Percentiles rank a stretch among this genome's conserved stretches.
phyloP scores from a whole-genome alignment of 2,888 invertebrate genomes.

The Lochmaea crataegi region DNA sequence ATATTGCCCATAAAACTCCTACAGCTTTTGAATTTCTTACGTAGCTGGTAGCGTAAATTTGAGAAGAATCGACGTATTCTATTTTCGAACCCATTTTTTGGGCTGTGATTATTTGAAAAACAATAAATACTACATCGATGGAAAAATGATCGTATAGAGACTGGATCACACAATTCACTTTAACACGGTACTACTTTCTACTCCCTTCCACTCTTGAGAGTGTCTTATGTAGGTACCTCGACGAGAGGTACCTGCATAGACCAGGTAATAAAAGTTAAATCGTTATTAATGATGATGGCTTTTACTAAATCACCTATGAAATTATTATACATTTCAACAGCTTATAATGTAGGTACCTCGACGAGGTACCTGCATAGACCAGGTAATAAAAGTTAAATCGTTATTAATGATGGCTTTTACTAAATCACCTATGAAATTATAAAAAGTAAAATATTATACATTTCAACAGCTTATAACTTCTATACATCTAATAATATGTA shows the following conservation, averaged over 20 bases:
- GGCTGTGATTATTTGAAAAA: conserved; percentile 7
- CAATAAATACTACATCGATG: conserved; percentile 18
- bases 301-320: too few species aligned
- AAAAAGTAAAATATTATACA: too few species aligned
- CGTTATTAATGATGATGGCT: background rate
- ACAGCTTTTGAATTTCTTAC: conserved; percentile 94
- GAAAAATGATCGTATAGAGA: conserved; percentile 22
- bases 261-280: background rate
- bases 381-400: background rate
- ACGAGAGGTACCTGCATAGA: conserved; percentile 8
- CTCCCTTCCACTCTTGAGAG: conserved; percentile 33
- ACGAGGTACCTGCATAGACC: conserved; percentile 11
- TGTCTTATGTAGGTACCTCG: conserved; percentile 25
- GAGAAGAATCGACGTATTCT: conserved; percentile 91
- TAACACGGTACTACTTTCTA: conserved; percentile 37
- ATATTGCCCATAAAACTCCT: conserved; percentile 97
- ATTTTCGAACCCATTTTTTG: conserved; percentile 87
- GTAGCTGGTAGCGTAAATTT: conserved; percentile 91
- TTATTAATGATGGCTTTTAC: background rate
- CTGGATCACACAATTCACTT: conserved; percentile 25
- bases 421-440: too few species aligned
- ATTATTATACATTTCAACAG: too few species aligned
- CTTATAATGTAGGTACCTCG: conserved; percentile 17
- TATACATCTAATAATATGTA: too few species aligned
- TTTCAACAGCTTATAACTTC: too few species aligned